phyloP scores from a whole-genome alignment of 30 jellyfish, hydroid and myxozoan genomes.

The Turritopsis rubra region DNA sequence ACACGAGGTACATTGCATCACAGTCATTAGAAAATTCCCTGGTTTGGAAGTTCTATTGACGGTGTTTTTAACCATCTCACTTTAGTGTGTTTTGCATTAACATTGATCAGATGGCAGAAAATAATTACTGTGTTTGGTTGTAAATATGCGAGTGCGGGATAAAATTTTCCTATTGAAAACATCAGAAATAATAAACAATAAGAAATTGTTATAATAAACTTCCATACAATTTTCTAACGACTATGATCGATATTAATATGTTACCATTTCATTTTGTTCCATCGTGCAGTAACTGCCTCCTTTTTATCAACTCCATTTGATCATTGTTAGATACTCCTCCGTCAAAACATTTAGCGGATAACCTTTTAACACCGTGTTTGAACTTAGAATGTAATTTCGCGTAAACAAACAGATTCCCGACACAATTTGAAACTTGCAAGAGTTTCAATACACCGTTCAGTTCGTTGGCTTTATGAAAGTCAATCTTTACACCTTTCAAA shows the following conservation, averaged over 20 bases:
- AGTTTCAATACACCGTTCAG: neutral
- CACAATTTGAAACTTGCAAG: neutral
- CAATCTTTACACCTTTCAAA: neutral
- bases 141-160: no score
- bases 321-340: neutral
- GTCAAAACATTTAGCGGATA: neutral
- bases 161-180: no score
- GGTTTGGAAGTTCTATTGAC: no score
- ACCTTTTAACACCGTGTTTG: neutral
- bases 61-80: no score
- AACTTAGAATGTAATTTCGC: neutral
- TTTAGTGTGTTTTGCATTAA: no score
- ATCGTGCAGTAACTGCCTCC: neutral
- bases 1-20: no score
- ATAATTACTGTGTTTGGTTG: no score
- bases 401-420: neutral
- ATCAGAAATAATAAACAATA: no score
- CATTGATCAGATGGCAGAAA: no score
- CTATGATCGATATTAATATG: neutral
- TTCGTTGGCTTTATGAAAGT: neutral
- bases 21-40: no score
- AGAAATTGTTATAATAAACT: no score
- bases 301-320: neutral
- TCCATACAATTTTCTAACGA: no score
- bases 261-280: neutral